Percentiles rank a stretch among this genome's conserved stretches.
Evolutionary conservation across 2,113 vertebrate genomes (phyloP).

Genomic region (Gymnocephalus cernua): DNA sequence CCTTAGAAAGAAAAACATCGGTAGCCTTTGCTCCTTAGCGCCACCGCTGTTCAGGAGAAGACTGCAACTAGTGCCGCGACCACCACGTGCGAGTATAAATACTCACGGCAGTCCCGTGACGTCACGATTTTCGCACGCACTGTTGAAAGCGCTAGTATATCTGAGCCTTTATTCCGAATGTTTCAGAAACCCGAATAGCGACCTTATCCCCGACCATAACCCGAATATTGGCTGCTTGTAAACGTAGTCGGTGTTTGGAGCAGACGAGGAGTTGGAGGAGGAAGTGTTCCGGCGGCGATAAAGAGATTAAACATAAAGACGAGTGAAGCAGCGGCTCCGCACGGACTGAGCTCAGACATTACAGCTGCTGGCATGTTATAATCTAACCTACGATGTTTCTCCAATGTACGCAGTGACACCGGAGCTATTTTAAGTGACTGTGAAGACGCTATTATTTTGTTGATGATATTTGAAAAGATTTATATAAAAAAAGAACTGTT

Average conservation of each 20-base stretch:
- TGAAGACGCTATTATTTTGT: constrained; percentile 62
- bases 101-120: too few species aligned
- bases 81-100: too few species aligned
- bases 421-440: constrained; percentile 47
- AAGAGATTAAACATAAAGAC: constrained; percentile 15
- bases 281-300: constrained; percentile 1
- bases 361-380: constrained; percentile 58
- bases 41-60: too few species aligned
- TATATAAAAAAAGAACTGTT: constrained; percentile 6
- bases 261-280: neutral
- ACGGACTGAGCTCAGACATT: constrained; percentile 15
- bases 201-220: too few species aligned
- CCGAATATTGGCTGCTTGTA: too few species aligned
- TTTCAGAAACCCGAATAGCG: too few species aligned
- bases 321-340: constrained; percentile 20
- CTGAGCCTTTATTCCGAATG: too few species aligned
- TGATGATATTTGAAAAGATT: constrained; percentile 49
- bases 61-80: too few species aligned
- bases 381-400: constrained; percentile 27
- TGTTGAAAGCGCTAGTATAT: too few species aligned
- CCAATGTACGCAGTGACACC: constrained; percentile 45
- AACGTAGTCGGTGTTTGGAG: constrained; percentile 3
- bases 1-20: too few species aligned
- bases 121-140: too few species aligned
- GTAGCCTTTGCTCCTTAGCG: too few species aligned